These are phyloP conservation scores for Stenodema calcarata DNA, from an alignment of 2,888 invertebrate species.

Conservation along the genomic window DNA sequence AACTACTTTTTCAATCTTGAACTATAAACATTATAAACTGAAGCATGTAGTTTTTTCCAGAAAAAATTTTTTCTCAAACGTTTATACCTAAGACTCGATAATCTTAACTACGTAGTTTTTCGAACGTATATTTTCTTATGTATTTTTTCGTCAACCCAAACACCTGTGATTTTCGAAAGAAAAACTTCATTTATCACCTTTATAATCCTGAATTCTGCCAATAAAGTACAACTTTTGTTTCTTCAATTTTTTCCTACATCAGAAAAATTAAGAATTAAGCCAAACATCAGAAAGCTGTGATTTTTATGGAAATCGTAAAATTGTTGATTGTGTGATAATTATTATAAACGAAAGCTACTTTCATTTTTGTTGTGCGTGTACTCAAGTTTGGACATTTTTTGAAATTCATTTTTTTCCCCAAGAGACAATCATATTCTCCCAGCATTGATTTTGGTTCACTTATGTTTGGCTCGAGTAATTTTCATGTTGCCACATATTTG, in stretches of 20 bases:
- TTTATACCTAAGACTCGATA: slow-evolving; percentile 18
- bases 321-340: background rate
- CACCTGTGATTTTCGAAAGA: slow-evolving; percentile 10
- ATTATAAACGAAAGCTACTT: background rate
- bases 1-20: slow-evolving; percentile 19
- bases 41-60: background rate
- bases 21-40: background rate
- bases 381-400: background rate
- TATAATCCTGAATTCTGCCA: background rate
- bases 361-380: background rate
- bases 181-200: background rate
- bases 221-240: background rate
- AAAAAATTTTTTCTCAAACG: background rate
- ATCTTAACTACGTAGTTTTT: slow-evolving; percentile 8
- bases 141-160: slow-evolving; percentile 9
- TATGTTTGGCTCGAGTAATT: too few relatives aligned
- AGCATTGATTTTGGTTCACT: too few relatives aligned
- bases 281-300: background rate
- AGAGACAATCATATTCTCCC: background rate
- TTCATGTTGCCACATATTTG: too few relatives aligned
- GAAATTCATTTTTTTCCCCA: background rate
- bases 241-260: background rate
- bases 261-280: background rate
- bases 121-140: slow-evolving; percentile 11
- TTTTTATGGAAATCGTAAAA: background rate